Evolutionary conservation across 2,888 invertebrate genomes (phyloP), one percentile per base, ranked within the genome.

Genomic region (Chymomyza procnemis): DNA sequence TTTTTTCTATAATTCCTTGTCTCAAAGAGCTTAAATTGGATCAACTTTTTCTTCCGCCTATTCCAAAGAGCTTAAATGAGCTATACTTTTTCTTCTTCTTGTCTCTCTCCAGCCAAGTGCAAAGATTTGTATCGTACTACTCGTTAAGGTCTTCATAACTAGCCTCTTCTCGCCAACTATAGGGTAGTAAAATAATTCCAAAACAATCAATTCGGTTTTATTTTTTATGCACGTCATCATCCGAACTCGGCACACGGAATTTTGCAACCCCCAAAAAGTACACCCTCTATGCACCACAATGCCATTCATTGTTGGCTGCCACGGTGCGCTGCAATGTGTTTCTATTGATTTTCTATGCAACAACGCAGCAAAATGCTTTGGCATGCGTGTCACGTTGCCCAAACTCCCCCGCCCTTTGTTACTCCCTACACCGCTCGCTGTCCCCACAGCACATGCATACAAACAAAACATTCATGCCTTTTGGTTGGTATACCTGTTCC

Each of bases 381-480:
- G 55, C 71, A 77, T 77, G 71, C 77, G 78, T 77, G 78, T 71
- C 76, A 76, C 74, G 76, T 74, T 52, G 52, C n/a, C 55, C 54
- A 16, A 41, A 59, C 57, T 18, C 19, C 0, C 34, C 22, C 4
- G 48, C 8, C n/a, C 0, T n/a, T 30, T 14, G 19, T 4, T 46
- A n/a, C 30, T 26, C 26, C 26, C 19, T 26, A 6, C 18, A 54
- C 22, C 64, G n/a, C n/a, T n/a, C n/a, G n/a, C n/a, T n/a, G n/a
- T n/a, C n/a, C n/a, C n/a, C n/a, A n/a, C n/a, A n/a, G n/a, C n/a
- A n/a, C n/a, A n/a, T n/a, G n/a, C n/a, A n/a, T n/a, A n/a, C 4
- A 30, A 48, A 55, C 26, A 34, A 61, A 58, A 67, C 14, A 18
- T 50, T 50, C 50, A 16, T 18, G 50, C 19, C 50, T 18, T 12